phyloP scores from a whole-genome alignment of 2,888 invertebrate species.

The Caenorhabditis doughertyi region DNA sequence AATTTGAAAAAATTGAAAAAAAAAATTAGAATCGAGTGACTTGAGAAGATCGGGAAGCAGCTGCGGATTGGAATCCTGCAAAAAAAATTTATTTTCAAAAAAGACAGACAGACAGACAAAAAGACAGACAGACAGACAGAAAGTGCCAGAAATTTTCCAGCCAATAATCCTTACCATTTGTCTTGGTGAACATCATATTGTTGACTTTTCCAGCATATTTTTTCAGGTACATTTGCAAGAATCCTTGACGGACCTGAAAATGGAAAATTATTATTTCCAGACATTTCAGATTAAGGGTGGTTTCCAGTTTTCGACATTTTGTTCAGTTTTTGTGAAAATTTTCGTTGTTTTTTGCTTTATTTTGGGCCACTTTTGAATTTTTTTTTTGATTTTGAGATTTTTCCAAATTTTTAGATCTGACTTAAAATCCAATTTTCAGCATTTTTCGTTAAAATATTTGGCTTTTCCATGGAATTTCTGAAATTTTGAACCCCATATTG shows the following conservation, averaged over 20 bases:
- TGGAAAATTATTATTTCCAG: neutral
- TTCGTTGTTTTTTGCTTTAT: too few relatives aligned
- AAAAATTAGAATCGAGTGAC: slow-evolving; percentile 21
- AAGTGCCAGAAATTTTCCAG: neutral
- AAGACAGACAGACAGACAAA: neutral
- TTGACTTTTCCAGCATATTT: neutral
- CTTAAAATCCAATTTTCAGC: too few relatives aligned
- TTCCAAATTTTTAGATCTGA: too few relatives aligned
- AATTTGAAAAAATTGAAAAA: too few relatives aligned
- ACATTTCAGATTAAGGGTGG: too few relatives aligned
- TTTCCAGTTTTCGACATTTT: too few relatives aligned
- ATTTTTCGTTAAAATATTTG: neutral
- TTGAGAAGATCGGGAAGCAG: slow-evolving; percentile 7
- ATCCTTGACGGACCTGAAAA: slow-evolving; percentile 35
- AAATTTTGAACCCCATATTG: too few relatives aligned
- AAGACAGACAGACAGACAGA: neutral
- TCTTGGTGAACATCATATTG: slow-evolving; percentile 14
- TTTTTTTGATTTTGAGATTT: neutral
- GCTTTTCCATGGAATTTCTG: too few relatives aligned
- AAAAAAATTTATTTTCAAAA: slow-evolving; percentile 1
- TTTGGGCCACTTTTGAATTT: too few relatives aligned
- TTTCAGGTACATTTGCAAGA: slow-evolving; percentile 38
- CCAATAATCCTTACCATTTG: slow-evolving; percentile 12
- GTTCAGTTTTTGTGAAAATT: too few relatives aligned
- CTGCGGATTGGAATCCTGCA: neutral